Evolutionary conservation across 2,888 invertebrate genomes (phyloP), one percentile per base, ranked within the genome.

Genomic region (Chrysina gloriosa): DNA sequence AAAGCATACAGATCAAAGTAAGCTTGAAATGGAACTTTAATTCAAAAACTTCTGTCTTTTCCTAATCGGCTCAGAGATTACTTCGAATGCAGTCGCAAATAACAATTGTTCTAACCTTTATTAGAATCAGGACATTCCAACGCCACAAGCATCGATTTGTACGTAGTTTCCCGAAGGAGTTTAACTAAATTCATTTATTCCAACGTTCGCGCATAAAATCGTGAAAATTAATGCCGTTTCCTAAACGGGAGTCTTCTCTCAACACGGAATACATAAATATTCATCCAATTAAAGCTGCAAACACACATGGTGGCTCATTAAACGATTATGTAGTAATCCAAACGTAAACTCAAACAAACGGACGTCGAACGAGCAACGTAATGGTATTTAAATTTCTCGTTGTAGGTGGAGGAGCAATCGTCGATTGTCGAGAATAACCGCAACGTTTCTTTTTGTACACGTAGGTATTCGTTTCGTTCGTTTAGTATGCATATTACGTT

Each of bases 401-500:
- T 36, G 58, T 27, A 23, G 58, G 39, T 39, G 39, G 58, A 58
- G 14, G 23, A 39, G 34, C 25, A 23, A 56, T 56, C 56, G 56
- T 25, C 21, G 14, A 25, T 39, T 58, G 11, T 39, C 3, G 36
- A 39, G 27, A 58, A 58, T 25, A 39, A 58, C 58, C 39, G 58
- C 58, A 58, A 39, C 25, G 11, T 23, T 23, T 56, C 36, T 56
- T 56, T 56, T 36, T 36, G 39, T 21, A 16, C 23, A 42, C 39
- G 58, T 34, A 3, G 9, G n/a, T 19, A 52, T 52, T 31, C 52
- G 19, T 23, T 39, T 36, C 25, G 14, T 36, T 14, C 25, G n/a
- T 19, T 58, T 58, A 39, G 58, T 58, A 58, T 58, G 58, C 58
- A 39, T 39, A 58, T 58, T 39, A 39, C 39, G 58, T 58, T 39